Base-by-base conservation (phyloP, 2,797 vertebrate species). In the Catharus ustulatus region DNA sequence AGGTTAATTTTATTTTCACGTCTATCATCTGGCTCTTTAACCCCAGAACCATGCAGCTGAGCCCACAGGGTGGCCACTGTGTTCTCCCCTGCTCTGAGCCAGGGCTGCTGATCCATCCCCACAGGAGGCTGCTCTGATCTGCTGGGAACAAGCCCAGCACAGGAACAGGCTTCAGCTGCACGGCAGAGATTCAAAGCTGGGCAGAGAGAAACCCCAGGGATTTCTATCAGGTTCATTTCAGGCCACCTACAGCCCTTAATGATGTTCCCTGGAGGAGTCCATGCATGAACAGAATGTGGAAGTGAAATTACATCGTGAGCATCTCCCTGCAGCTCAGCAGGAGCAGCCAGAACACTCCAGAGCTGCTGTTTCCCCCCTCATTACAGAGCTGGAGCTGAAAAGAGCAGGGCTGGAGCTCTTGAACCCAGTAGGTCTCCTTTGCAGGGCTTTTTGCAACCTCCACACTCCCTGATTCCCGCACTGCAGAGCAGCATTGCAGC, bases 401-500 rank as follows among this genome's bases (percentile, higher is more conserved):
- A 80, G 76, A 72, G 59, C 49, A 45, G 43, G 57, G 59, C 66
- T 93, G 84, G 30, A 81, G 87, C 74, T 75, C 61, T 61, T 61
- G 72, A 94, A 67, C 61, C 55, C 82, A 15, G 51, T 13, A 49
- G 59, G 48, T 67, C 54, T 78, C 84, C 63, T 87, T 21, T 52
- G 32, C 71, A 57, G 58, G 74, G 83, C 59, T 90, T 79, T 73
- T 62, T 85, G 45, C 80, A 82, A 11, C 49, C 78, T 75, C 67
- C 5, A 1, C 30, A 2, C 54, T 55, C 66, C 63, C 52, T 0
- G 23, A 74, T 91, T 96, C 94, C 95, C 6, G 4, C 93, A 42
- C 8, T 51, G 88, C 94, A 79, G 59, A 88, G 93, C 49, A 8
- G 73, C 85, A 45, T 89, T 78, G 73, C 72, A 84, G 96, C 73